A percentile compares a stretch with the other conserved stretches of the same genome.
Conservation (phyloP, 2,797 vertebrate genomes). For the Corythornis leucogaster region DNA sequence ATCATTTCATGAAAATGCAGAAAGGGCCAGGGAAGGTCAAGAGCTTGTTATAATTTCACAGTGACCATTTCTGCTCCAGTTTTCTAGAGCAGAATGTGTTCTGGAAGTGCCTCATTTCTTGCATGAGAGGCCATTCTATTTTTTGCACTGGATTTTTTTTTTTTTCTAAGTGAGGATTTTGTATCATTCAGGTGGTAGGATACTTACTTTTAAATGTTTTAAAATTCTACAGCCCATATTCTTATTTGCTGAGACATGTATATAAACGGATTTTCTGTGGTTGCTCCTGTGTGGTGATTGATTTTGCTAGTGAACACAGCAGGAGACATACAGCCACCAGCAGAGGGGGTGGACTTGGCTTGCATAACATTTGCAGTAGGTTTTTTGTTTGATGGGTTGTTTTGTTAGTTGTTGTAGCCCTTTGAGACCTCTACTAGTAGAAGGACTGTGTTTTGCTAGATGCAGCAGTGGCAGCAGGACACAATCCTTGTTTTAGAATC, state of each 20-base stretch:
- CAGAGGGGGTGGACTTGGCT: not conserved
- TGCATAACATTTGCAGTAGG: not conserved
- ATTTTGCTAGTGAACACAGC: not conserved
- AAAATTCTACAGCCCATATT: not conserved
- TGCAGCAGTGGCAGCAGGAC: not conserved
- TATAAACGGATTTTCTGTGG: not conserved
- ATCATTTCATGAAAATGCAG: conserved; percentile 62
- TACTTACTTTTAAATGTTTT: conserved; percentile 10
- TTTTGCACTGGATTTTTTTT: not conserved
- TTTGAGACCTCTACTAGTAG: not conserved
- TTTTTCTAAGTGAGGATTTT: not conserved
- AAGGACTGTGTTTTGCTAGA: not conserved
- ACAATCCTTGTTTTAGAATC: not conserved
- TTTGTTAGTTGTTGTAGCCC: not conserved
- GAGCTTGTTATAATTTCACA: conserved; percentile 31
- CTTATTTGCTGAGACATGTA: conserved; percentile 1
- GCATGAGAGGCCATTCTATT: not conserved
- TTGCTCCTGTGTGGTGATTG: not conserved
- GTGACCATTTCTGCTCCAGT: conserved; percentile 39
- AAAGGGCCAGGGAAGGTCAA: conserved; percentile 55
- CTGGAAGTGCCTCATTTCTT: conserved; percentile 1
- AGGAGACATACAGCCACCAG: not conserved
- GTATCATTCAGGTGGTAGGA: not conserved
- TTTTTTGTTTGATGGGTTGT: not conserved
- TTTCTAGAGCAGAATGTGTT: conserved; percentile 24